A percentile compares a stretch with the other conserved stretches of the same genome.
phyloP scores from a whole-genome alignment of 2,888 invertebrate genomes.

The Apamea crenata region DNA sequence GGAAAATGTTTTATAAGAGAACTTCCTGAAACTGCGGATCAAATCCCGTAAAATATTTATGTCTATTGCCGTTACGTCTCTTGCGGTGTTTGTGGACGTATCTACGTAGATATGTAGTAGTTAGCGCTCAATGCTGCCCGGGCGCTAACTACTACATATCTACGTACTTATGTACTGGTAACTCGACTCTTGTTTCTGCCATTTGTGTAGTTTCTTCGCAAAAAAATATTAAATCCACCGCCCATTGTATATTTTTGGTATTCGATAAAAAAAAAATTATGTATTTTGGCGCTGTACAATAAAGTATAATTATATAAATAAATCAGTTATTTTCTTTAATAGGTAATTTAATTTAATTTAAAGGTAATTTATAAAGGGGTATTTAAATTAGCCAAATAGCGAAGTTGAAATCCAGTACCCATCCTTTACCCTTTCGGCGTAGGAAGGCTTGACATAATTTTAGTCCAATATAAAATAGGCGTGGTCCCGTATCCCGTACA shows the following conservation, averaged over 20 bases:
- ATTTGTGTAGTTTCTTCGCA: not conserved
- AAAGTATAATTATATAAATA: too few species aligned
- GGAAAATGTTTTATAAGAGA: slow-evolving; percentile 16
- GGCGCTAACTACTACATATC: slow-evolving; percentile 12
- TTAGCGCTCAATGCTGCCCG: too few species aligned
- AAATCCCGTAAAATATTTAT: slow-evolving; percentile 46
- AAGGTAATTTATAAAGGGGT: not conserved
- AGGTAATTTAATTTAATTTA: too few species aligned
- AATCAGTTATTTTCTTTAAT: too few species aligned
- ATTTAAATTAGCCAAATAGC: not conserved
- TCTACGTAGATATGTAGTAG: too few species aligned
- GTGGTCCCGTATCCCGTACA: not conserved
- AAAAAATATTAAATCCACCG: not conserved
- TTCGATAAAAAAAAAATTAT: too few species aligned
- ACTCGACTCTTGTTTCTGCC: not conserved
- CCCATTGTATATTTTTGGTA: too few species aligned
- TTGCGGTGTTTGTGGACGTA: slow-evolving; percentile 15
- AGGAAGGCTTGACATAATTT: not conserved
- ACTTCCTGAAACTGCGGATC: slow-evolving; percentile 22
- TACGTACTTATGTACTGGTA: slow-evolving; percentile 16
- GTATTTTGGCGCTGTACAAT: too few species aligned
- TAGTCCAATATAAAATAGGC: not conserved
- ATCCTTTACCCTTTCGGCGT: too few species aligned
- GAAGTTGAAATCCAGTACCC: not conserved
- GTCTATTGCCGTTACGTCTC: slow-evolving; percentile 43